Evolutionary conservation across 2,113 vertebrate genomes (phyloP).

Genomic region (Ceratotherium simum): DNA sequence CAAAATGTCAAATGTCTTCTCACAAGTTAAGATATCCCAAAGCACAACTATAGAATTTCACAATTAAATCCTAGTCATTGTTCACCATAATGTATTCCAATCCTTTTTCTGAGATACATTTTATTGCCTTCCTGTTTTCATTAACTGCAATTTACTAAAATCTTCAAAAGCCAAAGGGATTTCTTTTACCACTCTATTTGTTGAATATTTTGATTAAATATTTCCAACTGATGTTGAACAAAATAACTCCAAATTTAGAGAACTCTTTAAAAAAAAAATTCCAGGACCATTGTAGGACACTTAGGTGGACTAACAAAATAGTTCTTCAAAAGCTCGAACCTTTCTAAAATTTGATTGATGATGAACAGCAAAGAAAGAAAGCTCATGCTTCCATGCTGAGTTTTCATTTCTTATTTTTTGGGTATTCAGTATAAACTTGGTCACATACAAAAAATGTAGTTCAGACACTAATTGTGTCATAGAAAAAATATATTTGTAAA

Average conservation of each 20-base stretch:
- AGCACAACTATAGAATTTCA: not conserved
- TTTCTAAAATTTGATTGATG: not conserved
- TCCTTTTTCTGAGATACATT: not conserved
- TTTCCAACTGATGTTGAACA: not conserved
- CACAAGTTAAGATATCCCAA: not conserved
- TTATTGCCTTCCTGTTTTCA: not conserved
- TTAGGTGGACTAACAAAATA: not conserved
- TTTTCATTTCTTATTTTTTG: not conserved
- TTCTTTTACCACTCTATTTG: not conserved
- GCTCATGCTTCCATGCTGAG: not conserved
- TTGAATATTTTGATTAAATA: slow-evolving; percentile 27
- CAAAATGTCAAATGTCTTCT: not conserved
- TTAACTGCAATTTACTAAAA: slow-evolving; percentile 3
- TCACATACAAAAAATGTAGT: slow-evolving; percentile 6
- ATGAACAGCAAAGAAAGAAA: not conserved
- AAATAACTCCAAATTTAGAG: not conserved
- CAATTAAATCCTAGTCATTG: not conserved
- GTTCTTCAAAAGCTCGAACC: not conserved
- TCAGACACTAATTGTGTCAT: not conserved
- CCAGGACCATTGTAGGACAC: not conserved
- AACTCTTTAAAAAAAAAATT: not conserved
- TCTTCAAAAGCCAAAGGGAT: not conserved
- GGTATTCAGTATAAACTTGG: not conserved
- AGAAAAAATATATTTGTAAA: not conserved
- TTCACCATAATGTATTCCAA: not conserved